Percentiles rank a stretch among this genome's conserved stretches.
These are phyloP conservation scores for Cheilosia impressa DNA, from an alignment of 2,888 invertebrate species.

Conservation along the genomic window DNA sequence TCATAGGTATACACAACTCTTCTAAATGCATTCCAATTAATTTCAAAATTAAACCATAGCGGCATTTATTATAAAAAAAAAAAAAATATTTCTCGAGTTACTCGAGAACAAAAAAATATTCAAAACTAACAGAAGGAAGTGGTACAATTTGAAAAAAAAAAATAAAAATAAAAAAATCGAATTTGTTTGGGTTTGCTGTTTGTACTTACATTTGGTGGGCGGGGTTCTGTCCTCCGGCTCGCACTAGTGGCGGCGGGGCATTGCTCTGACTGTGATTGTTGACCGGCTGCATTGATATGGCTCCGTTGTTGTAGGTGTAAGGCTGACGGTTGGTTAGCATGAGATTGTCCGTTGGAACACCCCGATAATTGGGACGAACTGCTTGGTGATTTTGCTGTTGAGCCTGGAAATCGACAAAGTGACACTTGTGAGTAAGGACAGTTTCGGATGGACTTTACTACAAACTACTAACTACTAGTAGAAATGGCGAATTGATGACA, in stretches of 20 bases:
- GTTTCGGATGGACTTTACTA: background rate
- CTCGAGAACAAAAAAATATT: constrained; percentile 49
- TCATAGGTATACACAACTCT: background rate
- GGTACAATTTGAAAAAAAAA: constrained; percentile 62
- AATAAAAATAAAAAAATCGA: constrained; percentile 5
- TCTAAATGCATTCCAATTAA: constrained; percentile 42
- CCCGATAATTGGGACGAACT: constrained; percentile 77
- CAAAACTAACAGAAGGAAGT: constrained; percentile 73
- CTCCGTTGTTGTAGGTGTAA: constrained; percentile 81
- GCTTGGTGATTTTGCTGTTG: constrained; percentile 62
- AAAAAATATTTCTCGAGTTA: constrained; percentile 17
- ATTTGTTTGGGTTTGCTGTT: constrained; percentile 3
- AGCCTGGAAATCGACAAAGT: constrained; percentile 45
- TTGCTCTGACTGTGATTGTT: constrained; percentile 83
- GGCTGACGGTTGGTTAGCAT: constrained; percentile 80
- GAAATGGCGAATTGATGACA: too few species aligned
- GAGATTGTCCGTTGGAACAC: constrained; percentile 81
- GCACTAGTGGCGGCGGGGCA: constrained; percentile 86
- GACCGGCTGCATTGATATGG: constrained; percentile 82
- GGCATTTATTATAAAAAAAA: constrained; percentile 42
- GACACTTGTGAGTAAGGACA: too few species aligned
- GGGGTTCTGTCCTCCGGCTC: constrained; percentile 84
- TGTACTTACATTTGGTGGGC: constrained; percentile 82
- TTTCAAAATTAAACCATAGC: constrained; percentile 62
- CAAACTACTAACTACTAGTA: too few species aligned